Evolutionary conservation across 2,113 vertebrate genomes (phyloP).

Genomic region (Neoarius graeffei): DNA sequence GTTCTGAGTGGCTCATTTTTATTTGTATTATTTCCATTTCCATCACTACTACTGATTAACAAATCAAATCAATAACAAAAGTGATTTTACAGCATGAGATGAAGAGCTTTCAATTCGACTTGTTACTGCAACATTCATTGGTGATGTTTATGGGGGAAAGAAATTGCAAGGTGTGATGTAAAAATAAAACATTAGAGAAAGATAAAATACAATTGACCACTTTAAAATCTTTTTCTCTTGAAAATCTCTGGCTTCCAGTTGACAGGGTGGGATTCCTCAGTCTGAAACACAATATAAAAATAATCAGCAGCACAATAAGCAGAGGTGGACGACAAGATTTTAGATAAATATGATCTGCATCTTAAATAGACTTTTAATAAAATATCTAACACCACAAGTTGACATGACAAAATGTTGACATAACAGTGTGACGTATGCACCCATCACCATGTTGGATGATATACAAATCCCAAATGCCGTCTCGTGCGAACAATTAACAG

Average conservation of each 20-base stretch:
- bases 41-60: neutral
- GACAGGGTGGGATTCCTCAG: conserved; percentile 94
- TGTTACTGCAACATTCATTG: neutral
- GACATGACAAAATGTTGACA: too few relatives aligned
- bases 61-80: neutral
- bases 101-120: neutral
- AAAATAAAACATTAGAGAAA: conserved; percentile 7
- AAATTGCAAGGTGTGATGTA: neutral
- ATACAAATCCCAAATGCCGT: too few relatives aligned
- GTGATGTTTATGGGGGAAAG: neutral
- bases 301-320: neutral
- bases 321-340: neutral
- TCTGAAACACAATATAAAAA: conserved; percentile 71
- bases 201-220: conserved; percentile 7
- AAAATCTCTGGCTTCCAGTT: conserved; percentile 99
- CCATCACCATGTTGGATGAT: too few relatives aligned
- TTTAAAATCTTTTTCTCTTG: conserved; percentile 94
- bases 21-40: neutral
- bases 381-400: too few relatives aligned
- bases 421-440: too few relatives aligned
- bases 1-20: neutral
- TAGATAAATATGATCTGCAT: neutral
- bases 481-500: too few relatives aligned
- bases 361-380: too few relatives aligned
- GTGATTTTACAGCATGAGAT: neutral